Base-by-base conservation (phyloP, 2,888 invertebrate genomes). In the Busseola fusca region DNA sequence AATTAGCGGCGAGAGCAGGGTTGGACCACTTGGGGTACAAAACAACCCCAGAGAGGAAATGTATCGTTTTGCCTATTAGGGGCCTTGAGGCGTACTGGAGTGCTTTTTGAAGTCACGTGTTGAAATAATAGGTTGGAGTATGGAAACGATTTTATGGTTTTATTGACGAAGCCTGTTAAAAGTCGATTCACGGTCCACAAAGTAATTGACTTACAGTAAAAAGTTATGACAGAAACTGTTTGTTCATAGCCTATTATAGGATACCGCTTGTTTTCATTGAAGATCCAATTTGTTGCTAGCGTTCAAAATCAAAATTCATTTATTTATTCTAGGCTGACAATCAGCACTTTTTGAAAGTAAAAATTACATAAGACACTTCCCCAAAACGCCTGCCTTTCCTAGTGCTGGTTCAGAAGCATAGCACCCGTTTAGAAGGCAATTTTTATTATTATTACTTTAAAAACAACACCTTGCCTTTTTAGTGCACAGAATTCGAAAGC, bases 1-100 rank as follows among this genome's bases (percentile, higher is more conserved):
- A 92, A 92, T 92, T 92, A 92, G 84, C 66, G 71, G 64, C 80
- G 76, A 75, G 57, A 68, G 57, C 63, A 67, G 74, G 76, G 76
- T 80, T 74, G 85, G 83, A 82, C 21, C 27, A 76, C 76, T 76
- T 60, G 59, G 73, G 86, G 84, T 82, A 63, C 74, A 59, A 83
- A 80, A 71, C 78, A 58, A 66, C 77, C 70, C 69, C 42, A 30
- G 40, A 72, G 72, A 69, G 67, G 62, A 81, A 81, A 80, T 68
- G 76, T 76, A 78, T 74, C 74, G 60, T 42, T 72, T 70, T 75
- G 76, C 58, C 70, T 69, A 65, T 62, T 68, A 76, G 64, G 68
- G 69, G 62, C 78, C 82, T 65, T 62, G 64, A 69, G 70, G 80
- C 68, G 42, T 34, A 40, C 7, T 69, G 45, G 30, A 80, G 80